Percentiles rank a stretch among this genome's conserved stretches.
These are phyloP conservation scores for Gambelia wislizenii DNA, from an alignment of 2,797 vertebrate species.

Conservation along the genomic window DNA sequence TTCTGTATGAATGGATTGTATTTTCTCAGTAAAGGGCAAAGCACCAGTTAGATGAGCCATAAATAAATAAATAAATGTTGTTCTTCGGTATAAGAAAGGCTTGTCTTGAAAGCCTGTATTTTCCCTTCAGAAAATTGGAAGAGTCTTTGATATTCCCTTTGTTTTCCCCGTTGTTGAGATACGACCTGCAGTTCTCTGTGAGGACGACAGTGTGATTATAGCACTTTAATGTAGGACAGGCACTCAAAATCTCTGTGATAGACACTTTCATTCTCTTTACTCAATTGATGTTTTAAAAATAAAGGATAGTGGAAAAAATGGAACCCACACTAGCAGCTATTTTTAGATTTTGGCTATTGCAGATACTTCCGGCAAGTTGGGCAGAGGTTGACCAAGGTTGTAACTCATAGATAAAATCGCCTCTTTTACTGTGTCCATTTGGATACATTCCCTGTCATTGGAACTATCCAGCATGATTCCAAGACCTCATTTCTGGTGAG, in stretches of 20 bases:
- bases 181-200: slow-evolving; percentile 36
- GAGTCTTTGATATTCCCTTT: slow-evolving; percentile 51
- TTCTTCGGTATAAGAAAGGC: slow-evolving; percentile 22
- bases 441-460: neutral
- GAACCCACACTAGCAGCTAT: neutral
- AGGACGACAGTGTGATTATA: neutral
- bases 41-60: slow-evolving; percentile 12
- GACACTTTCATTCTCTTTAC: neutral
- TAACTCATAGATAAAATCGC: neutral
- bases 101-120: slow-evolving; percentile 52
- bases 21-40: neutral
- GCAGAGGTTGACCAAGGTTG: neutral
- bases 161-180: slow-evolving; percentile 32
- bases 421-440: slow-evolving; percentile 25
- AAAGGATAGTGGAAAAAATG: slow-evolving; percentile 34
- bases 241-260: neutral
- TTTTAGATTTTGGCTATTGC: slow-evolving; percentile 29
- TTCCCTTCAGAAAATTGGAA: slow-evolving; percentile 27
- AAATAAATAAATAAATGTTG: neutral
- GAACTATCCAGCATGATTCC: neutral
- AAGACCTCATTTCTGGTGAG: neutral
- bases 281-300: slow-evolving; percentile 41
- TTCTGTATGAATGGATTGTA: neutral
- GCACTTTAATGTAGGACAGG: slow-evolving; percentile 17
- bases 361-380: neutral